Conservation (phyloP, 2,888 invertebrate species). For the Hypsopygia costalis region DNA sequence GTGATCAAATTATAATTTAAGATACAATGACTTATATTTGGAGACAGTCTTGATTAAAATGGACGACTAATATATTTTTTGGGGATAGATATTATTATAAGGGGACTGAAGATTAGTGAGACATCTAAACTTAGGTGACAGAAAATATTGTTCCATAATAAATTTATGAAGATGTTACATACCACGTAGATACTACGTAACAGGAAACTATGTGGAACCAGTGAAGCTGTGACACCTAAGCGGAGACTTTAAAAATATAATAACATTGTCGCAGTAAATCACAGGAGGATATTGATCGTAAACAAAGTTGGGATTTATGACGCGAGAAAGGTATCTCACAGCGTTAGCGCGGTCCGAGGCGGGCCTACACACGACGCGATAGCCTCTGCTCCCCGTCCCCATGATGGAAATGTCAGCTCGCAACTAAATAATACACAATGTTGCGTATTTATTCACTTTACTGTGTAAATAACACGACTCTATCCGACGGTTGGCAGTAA, state of each 20-base stretch:
- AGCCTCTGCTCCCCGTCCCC: slow-evolving; percentile 44
- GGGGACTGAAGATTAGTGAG: too few species aligned
- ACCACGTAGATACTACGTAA: background rate
- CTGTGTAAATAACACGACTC: background rate
- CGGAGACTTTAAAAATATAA: slow-evolving; percentile 36
- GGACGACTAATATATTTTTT: too few species aligned
- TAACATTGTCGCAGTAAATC: slow-evolving; percentile 65
- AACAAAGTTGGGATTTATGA: slow-evolving; percentile 67
- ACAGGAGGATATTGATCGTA: slow-evolving; percentile 61
- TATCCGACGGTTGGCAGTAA: background rate
- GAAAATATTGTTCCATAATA: too few species aligned
- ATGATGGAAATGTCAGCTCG: slow-evolving; percentile 49
- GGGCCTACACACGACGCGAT: slow-evolving; percentile 31
- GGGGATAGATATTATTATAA: too few species aligned
- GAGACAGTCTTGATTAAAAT: too few species aligned
- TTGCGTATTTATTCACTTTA: slow-evolving; percentile 20
- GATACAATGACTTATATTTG: too few species aligned
- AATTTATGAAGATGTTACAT: too few species aligned
- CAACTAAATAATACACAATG: slow-evolving; percentile 42
- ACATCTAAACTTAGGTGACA: too few species aligned
- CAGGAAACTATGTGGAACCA: slow-evolving; percentile 7
- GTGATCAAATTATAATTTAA: too few species aligned
- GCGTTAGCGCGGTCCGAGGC: slow-evolving; percentile 32
- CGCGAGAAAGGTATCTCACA: slow-evolving; percentile 54
- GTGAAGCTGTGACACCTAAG: slow-evolving; percentile 9